A percentile compares a stretch with the other conserved stretches of the same genome.
Evolutionary conservation across 1,140 invertebrate genomes (phyloP).

Genomic region (Caenorhabditis tropicalis): DNA sequence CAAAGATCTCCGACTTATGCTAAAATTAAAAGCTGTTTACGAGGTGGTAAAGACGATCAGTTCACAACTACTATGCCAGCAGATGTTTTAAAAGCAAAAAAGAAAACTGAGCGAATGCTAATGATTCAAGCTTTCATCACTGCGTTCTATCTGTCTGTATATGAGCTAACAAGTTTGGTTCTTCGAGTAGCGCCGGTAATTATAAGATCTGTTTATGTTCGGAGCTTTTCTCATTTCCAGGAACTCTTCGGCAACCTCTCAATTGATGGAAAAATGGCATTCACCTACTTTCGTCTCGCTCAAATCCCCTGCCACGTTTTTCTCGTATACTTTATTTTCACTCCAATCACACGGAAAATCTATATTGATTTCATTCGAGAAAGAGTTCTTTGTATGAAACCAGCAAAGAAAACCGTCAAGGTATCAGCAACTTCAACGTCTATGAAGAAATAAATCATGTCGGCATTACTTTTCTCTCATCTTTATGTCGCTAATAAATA

Average conservation of each 20-base stretch:
- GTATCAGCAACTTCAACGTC: neutral
- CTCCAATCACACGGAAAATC: neutral
- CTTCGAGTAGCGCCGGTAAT: neutral
- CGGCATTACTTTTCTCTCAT: neutral
- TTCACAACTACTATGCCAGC: neutral
- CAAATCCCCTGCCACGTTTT: slow-evolving; percentile 14
- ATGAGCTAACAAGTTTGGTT: slow-evolving; percentile 11
- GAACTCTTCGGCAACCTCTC: neutral
- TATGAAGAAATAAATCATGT: neutral
- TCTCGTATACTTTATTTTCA: slow-evolving; percentile 12
- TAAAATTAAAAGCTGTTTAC: neutral
- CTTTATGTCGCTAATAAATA: too few species aligned
- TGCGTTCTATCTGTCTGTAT: slow-evolving; percentile 10
- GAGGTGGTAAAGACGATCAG: slow-evolving; percentile 10
- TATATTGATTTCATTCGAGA: neutral
- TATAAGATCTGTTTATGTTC: too few species aligned
- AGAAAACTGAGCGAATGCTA: slow-evolving; percentile 9
- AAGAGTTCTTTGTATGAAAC: neutral
- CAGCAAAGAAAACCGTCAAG: slow-evolving; percentile 15
- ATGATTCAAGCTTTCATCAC: slow-evolving; percentile 32
- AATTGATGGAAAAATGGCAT: slow-evolving; percentile 1
- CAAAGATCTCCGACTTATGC: slow-evolving; percentile 16
- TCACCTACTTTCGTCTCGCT: slow-evolving; percentile 4
- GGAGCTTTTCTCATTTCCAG: neutral
- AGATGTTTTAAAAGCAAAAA: slow-evolving; percentile 12